phyloP scores from a whole-genome alignment of 2,888 invertebrate species.

The Cephus runcator region DNA sequence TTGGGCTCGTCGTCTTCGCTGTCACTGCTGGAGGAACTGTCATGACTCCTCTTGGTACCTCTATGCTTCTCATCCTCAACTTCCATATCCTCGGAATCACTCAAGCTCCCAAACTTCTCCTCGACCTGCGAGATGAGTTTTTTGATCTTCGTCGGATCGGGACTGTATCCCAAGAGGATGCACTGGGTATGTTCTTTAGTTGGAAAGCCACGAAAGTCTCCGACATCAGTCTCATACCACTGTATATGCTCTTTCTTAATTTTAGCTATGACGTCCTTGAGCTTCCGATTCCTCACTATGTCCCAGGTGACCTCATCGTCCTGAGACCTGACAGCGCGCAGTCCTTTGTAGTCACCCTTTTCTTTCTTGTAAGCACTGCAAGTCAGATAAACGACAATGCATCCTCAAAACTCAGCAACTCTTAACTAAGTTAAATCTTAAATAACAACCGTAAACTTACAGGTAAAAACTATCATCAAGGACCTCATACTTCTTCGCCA shows the following conservation, averaged over 20 bases:
- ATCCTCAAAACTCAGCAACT: not conserved
- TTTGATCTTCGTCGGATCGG: slow-evolving; percentile 68
- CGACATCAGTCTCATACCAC: slow-evolving; percentile 68
- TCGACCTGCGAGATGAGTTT: slow-evolving; percentile 32
- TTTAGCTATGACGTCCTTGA: slow-evolving; percentile 70
- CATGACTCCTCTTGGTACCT: slow-evolving; percentile 29
- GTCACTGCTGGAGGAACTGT: slow-evolving; percentile 21
- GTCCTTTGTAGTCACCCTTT: slow-evolving; percentile 78
- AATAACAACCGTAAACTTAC: slow-evolving; percentile 28
- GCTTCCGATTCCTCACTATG: slow-evolving; percentile 75
- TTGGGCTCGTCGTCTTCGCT: slow-evolving; percentile 28
- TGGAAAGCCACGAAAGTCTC: slow-evolving; percentile 68
- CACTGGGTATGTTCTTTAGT: slow-evolving; percentile 75
- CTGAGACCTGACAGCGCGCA: slow-evolving; percentile 72
- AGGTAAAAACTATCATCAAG: slow-evolving; percentile 60
- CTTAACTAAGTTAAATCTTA: not conserved
- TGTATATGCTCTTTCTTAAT: slow-evolving; percentile 72
- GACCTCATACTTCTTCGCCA: slow-evolving; percentile 69
- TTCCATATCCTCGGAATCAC: slow-evolving; percentile 22
- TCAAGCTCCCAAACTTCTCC: slow-evolving; percentile 26
- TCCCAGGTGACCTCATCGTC: slow-evolving; percentile 76
- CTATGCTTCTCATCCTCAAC: slow-evolving; percentile 12
- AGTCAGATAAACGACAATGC: not conserved
- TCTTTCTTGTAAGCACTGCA: slow-evolving; percentile 70
- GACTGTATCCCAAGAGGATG: slow-evolving; percentile 81